These are phyloP conservation scores for Copidosoma floridanum DNA, from an alignment of 1,140 invertebrate genomes.

Conservation along the genomic window DNA sequence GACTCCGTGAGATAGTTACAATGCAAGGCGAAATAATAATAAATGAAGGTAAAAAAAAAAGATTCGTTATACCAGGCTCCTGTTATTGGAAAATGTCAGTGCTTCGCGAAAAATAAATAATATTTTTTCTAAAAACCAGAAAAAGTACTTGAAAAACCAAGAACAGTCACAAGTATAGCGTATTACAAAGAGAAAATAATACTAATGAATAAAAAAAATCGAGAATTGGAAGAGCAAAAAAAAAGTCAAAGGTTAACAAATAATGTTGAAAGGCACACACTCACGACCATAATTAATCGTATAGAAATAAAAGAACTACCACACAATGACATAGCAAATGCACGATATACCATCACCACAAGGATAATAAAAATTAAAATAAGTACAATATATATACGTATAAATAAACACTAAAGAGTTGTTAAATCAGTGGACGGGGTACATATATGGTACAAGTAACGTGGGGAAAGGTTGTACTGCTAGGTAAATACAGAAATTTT, in stretches of 20 bases:
- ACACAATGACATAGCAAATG: constrained; percentile 56
- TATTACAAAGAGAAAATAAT: constrained; percentile 3
- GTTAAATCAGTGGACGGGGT: neutral
- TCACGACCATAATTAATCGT: constrained; percentile 25
- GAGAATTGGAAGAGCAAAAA: constrained; percentile 7
- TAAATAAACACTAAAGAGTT: constrained; percentile 9
- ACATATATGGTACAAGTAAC: constrained; percentile 35
- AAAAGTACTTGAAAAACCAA: constrained; percentile 13
- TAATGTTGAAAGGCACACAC: constrained; percentile 31
- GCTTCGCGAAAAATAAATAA: too few species aligned
- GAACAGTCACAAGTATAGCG: neutral
- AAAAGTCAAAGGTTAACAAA: too few species aligned
- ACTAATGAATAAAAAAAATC: constrained; percentile 15
- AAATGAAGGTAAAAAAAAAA: too few species aligned
- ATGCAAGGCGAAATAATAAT: too few species aligned
- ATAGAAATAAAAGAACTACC: constrained; percentile 36
- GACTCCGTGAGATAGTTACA: too few species aligned
- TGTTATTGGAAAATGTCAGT: too few species aligned
- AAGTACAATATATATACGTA: constrained; percentile 40
- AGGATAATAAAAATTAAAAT: constrained; percentile 49
- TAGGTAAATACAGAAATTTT: too few species aligned
- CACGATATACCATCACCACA: constrained; percentile 56
- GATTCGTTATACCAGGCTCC: neutral
- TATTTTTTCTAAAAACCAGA: neutral
- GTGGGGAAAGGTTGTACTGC: constrained; percentile 19